phyloP scores from a whole-genome alignment of 2,113 vertebrate species.

The Hiodon alosoides region DNA sequence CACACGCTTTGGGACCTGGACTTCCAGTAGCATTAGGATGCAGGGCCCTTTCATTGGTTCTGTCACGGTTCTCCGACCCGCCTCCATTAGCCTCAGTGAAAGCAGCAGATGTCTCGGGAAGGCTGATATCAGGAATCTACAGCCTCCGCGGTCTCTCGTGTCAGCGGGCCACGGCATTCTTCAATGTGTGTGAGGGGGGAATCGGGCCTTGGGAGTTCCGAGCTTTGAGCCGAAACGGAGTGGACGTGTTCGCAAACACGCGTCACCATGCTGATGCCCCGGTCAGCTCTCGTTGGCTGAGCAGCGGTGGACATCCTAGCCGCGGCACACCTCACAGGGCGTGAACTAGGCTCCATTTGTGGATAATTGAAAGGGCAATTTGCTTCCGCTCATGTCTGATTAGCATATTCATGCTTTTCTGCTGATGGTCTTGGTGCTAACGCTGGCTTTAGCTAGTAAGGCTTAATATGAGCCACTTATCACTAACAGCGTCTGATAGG shows the following conservation, averaged over 20 bases:
- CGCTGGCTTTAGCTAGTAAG: neutral
- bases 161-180: constrained; percentile 29
- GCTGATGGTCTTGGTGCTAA: neutral
- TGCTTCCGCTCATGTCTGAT: neutral
- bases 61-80: constrained; percentile 50
- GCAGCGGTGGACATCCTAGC: neutral
- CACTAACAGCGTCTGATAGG: neutral
- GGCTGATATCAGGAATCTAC: constrained; percentile 37
- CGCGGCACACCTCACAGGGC: neutral
- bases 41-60: neutral
- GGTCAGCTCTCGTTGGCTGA: no score
- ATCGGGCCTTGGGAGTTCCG: neutral
- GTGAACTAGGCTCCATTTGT: neutral
- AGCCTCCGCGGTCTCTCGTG: constrained; percentile 39
- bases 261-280: neutral
- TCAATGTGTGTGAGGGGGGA: neutral
- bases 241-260: neutral
- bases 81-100: constrained; percentile 62
- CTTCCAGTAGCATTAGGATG: no score
- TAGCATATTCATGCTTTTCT: neutral
- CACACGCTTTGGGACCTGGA: constrained; percentile 12
- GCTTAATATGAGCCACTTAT: neutral
- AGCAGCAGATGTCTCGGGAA: constrained; percentile 59
- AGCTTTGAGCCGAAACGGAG: neutral
- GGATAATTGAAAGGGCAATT: neutral